These are phyloP conservation scores for Lepidocolaptes lacrymiger DNA, from an alignment of 2,797 vertebrate genomes.

Conservation along the genomic window DNA sequence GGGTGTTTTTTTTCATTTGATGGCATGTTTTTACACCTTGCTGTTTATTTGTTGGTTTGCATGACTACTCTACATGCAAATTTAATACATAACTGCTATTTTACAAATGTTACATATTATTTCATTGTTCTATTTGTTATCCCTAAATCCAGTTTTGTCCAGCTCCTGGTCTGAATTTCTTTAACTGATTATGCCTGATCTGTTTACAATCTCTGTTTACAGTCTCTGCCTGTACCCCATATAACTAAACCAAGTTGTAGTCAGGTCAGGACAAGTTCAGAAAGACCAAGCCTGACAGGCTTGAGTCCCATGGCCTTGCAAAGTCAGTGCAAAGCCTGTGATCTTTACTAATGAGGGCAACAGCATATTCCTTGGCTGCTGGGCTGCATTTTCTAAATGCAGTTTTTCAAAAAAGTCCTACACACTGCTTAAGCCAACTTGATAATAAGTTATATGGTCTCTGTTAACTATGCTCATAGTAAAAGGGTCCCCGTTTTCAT, in stretches of 20 bases:
- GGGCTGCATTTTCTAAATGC: not conserved
- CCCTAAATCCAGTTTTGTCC: not conserved
- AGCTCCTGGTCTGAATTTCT: not conserved
- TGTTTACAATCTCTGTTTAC: not conserved
- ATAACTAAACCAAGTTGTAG: not conserved
- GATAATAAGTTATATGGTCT: not conserved
- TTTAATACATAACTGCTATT: not conserved
- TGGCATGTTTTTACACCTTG: not conserved
- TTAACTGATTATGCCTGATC: not conserved
- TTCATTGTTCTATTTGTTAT: not conserved
- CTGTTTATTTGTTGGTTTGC: not conserved
- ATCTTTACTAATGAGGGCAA: not conserved
- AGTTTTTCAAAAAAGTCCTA: not conserved
- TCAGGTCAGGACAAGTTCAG: not conserved
- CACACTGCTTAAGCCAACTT: not conserved
- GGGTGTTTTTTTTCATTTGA: not conserved
- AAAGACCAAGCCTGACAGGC: not conserved
- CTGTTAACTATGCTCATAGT: not conserved
- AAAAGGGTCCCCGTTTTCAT: not conserved
- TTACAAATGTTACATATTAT: not conserved
- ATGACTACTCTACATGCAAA: not conserved
- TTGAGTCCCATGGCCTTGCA: accelerated
- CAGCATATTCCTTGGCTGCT: not conserved
- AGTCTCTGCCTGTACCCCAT: not conserved
- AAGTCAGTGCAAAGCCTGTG: not conserved